Conservation (phyloP, 2,888 invertebrate genomes). For the Eutolmus rufibarbis region DNA sequence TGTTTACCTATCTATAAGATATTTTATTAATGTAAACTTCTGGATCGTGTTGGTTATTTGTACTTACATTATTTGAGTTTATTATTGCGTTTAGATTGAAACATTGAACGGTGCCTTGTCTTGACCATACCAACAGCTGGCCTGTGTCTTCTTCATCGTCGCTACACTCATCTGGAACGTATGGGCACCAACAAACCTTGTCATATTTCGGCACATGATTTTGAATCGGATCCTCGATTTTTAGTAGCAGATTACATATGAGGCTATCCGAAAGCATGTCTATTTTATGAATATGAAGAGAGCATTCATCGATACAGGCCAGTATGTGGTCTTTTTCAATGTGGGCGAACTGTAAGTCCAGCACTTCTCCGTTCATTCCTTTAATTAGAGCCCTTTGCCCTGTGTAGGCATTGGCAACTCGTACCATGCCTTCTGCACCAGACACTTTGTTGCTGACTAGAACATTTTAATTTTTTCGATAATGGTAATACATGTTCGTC, state of each 20-base stretch:
- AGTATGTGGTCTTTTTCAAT: slow-evolving; percentile 78
- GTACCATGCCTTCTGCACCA: slow-evolving; percentile 74
- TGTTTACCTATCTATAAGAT: slow-evolving; percentile 55
- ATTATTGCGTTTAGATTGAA: slow-evolving; percentile 59
- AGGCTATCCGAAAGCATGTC: slow-evolving; percentile 68
- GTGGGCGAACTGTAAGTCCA: slow-evolving; percentile 91
- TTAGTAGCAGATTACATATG: slow-evolving; percentile 64
- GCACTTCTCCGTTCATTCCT: slow-evolving; percentile 86
- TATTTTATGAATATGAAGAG: slow-evolving; percentile 83
- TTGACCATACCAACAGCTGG: slow-evolving; percentile 80
- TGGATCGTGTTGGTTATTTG: neutral
- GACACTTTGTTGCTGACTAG: slow-evolving; percentile 60
- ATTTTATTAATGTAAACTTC: neutral
- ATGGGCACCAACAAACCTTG: slow-evolving; percentile 93
- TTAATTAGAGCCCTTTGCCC: slow-evolving; percentile 83
- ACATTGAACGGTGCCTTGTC: slow-evolving; percentile 69
- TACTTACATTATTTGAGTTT: slow-evolving; percentile 57
- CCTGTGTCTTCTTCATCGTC: slow-evolving; percentile 73
- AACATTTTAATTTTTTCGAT: slow-evolving; percentile 52
- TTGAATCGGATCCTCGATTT: slow-evolving; percentile 62
- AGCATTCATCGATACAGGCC: slow-evolving; percentile 86
- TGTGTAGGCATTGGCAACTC: slow-evolving; percentile 74
- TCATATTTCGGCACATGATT: slow-evolving; percentile 66
- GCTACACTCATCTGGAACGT: slow-evolving; percentile 69
- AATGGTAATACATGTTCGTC: neutral